Evolutionary conservation across 2,797 vertebrate species (phyloP).

Genomic region (Siniperca scherzeri): DNA sequence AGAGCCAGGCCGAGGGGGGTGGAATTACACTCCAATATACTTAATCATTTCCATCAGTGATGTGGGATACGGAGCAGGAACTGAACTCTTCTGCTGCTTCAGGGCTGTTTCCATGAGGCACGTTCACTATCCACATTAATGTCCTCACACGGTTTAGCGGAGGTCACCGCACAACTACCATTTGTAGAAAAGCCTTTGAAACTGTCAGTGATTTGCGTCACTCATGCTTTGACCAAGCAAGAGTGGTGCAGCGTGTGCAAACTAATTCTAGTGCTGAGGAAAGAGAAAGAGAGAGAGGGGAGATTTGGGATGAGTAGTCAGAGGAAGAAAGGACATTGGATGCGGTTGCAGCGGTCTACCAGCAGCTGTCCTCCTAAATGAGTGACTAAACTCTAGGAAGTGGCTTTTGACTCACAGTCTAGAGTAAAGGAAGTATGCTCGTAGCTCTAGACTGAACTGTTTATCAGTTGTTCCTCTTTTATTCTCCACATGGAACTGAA

Average conservation of each 20-base stretch:
- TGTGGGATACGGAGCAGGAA: constrained; percentile 66
- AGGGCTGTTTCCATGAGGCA: constrained; percentile 69
- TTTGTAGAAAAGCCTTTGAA: constrained; percentile 60
- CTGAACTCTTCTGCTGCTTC: constrained; percentile 44
- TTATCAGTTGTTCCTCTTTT: constrained; percentile 36
- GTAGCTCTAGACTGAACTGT: constrained; percentile 44
- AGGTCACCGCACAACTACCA: constrained; percentile 45
- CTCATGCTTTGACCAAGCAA: constrained; percentile 44
- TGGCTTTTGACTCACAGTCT: constrained; percentile 64
- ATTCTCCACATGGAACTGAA: constrained; percentile 3
- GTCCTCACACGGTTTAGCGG: constrained; percentile 50
- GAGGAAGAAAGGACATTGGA: constrained; percentile 66
- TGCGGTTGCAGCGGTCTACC: constrained; percentile 71
- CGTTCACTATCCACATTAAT: constrained; percentile 65
- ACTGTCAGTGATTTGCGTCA: constrained; percentile 64
- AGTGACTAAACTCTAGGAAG: constrained; percentile 68
- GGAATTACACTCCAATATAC: constrained; percentile 84
- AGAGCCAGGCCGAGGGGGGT: constrained; percentile 74
- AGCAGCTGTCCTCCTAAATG: constrained; percentile 68
- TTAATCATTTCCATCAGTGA: constrained; percentile 87
- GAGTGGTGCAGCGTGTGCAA: constrained; percentile 23
- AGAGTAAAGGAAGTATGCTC: constrained; percentile 63
- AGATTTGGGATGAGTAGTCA: constrained; percentile 51
- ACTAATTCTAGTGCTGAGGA: constrained; percentile 45
- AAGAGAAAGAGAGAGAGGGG: constrained; percentile 16